Percentiles rank a stretch among this genome's conserved stretches.
Conservation (phyloP, 92 coral and sea anemone genomes). For the Micromussa lordhowensis region DNA sequence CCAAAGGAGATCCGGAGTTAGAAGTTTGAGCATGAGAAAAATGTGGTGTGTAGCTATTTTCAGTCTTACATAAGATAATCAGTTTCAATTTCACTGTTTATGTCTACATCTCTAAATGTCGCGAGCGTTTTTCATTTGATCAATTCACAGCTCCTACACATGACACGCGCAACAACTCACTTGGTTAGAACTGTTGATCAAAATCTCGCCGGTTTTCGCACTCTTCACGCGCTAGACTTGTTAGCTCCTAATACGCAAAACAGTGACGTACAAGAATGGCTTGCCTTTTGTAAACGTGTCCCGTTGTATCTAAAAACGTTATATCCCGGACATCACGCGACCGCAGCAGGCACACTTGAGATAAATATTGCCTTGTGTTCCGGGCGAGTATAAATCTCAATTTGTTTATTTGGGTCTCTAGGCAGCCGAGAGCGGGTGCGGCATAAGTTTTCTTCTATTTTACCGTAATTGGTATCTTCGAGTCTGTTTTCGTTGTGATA, state of each 20-base stretch:
- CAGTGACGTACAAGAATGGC: not conserved
- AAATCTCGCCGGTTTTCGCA: not conserved
- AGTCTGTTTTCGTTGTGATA: slow-evolving; percentile 25
- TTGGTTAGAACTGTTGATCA: not conserved
- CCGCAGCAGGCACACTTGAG: not conserved
- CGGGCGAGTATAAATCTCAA: slow-evolving; percentile 21
- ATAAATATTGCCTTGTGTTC: slow-evolving; percentile 26
- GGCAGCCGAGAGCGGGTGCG: slow-evolving; percentile 50
- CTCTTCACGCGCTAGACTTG: not conserved
- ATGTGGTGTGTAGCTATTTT: slow-evolving; percentile 19
- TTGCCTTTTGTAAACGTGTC: not conserved
- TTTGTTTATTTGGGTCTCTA: slow-evolving; percentile 42
- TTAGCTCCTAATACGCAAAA: not conserved
- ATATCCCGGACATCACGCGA: not conserved
- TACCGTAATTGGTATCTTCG: slow-evolving; percentile 46
- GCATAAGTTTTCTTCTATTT: not conserved
- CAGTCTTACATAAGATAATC: slow-evolving; percentile 6
- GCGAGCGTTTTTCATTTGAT: not conserved
- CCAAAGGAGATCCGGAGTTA: not conserved
- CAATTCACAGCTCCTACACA: not conserved
- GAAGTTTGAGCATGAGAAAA: slow-evolving; percentile 10
- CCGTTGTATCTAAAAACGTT: not conserved
- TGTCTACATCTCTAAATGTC: not conserved
- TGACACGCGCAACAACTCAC: not conserved
- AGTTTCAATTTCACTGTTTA: slow-evolving; percentile 28